These are phyloP conservation scores for Steinernema carpocapsae DNA, from an alignment of 2,888 invertebrate genomes.

Conservation along the genomic window DNA sequence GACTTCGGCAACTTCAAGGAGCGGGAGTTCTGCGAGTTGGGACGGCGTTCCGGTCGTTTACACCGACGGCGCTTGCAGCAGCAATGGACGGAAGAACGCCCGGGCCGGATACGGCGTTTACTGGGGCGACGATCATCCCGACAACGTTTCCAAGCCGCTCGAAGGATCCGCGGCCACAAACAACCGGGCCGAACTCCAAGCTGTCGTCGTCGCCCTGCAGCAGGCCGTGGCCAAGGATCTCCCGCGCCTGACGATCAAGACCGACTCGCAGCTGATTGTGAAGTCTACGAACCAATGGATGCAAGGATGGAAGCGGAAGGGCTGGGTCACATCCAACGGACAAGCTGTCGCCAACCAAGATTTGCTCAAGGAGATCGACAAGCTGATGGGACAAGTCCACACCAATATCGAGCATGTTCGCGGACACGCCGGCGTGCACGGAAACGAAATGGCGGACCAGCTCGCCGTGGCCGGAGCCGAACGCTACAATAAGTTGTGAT, in stretches of 20 bases:
- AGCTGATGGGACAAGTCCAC: conserved; percentile 82
- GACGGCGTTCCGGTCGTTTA: conserved; percentile 48
- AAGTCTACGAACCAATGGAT: conserved; percentile 84
- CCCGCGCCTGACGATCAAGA: conserved; percentile 79
- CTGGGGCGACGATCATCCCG: conserved; percentile 79
- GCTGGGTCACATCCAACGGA: conserved; percentile 80
- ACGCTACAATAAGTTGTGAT: too few relatives aligned
- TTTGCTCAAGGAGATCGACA: conserved; percentile 80
- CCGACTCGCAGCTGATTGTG: conserved; percentile 88
- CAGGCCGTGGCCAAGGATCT: conserved; percentile 74
- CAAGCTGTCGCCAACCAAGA: conserved; percentile 83
- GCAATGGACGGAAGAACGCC: conserved; percentile 45
- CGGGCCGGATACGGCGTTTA: conserved; percentile 71
- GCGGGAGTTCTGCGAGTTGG: background rate
- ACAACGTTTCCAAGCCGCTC: conserved; percentile 57
- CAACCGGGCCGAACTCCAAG: conserved; percentile 93
- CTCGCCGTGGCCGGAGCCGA: conserved; percentile 81
- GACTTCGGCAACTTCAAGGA: background rate
- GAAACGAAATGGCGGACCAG: conserved; percentile 87
- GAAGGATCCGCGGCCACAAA: conserved; percentile 81
- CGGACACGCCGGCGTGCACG: conserved; percentile 81
- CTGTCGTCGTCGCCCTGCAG: conserved; percentile 76
- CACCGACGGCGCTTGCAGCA: conserved; percentile 58
- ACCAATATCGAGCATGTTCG: too few relatives aligned
- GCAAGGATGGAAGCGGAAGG: conserved; percentile 82